Evolutionary conservation across 2,888 invertebrate species (phyloP).

Genomic region (Andrena bicolor): DNA sequence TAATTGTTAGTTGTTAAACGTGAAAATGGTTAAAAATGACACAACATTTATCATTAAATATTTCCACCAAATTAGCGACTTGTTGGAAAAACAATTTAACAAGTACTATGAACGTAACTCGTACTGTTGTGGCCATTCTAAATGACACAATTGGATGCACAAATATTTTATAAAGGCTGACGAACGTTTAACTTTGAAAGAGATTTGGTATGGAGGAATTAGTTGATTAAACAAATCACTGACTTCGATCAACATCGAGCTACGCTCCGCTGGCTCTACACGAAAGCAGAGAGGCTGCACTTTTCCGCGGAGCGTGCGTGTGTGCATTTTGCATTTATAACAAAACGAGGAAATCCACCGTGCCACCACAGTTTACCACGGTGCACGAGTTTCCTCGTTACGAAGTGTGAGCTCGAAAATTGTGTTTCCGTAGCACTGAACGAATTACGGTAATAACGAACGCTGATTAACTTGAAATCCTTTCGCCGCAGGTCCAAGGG

Average conservation of each 20-base stretch:
- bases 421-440: constrained; percentile 29
- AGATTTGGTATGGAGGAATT: background rate
- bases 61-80: background rate
- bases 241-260: background rate
- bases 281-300: background rate
- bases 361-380: constrained; percentile 19
- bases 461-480: constrained; percentile 32
- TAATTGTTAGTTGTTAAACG: too few relatives aligned
- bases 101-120: background rate
- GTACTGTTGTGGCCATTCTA: background rate
- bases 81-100: too few relatives aligned
- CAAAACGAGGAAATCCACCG: constrained; percentile 39
- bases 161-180: background rate
- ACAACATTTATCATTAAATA: background rate
- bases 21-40: too few relatives aligned
- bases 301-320: constrained; percentile 5
- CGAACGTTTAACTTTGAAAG: background rate
- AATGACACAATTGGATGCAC: background rate
- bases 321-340: constrained; percentile 1
- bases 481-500: background rate
- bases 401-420: constrained; percentile 51
- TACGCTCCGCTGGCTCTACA: background rate
- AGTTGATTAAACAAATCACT: background rate
- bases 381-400: constrained; percentile 40
- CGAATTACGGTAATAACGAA: constrained; percentile 35